A percentile compares a stretch with the other conserved stretches of the same genome.
Evolutionary conservation across 2,888 invertebrate species (phyloP).

Genomic region (Rugalucina vietnamica): DNA sequence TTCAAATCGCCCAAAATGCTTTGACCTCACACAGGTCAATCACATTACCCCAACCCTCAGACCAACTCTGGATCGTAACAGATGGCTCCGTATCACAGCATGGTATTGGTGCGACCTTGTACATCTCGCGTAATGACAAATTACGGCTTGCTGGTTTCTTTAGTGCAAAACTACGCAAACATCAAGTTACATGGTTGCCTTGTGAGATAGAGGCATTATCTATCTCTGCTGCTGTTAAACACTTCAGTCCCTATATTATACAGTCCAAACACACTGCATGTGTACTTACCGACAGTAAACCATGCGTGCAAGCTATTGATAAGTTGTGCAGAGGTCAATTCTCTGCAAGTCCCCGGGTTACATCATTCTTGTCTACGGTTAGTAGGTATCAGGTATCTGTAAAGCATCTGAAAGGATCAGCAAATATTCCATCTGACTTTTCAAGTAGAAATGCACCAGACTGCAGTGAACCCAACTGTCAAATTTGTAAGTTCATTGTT

Average conservation of each 20-base stretch:
- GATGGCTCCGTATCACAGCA: too few species aligned
- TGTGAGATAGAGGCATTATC: too few species aligned
- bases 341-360: conserved; percentile 58
- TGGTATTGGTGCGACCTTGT: not conserved
- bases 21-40: too few species aligned
- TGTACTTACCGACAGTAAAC: not conserved
- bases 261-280: not conserved
- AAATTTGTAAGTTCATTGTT: conserved; percentile 18
- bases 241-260: too few species aligned
- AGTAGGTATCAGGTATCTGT: conserved; percentile 50
- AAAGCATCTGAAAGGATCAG: conserved; percentile 31
- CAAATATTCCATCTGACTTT: conserved; percentile 51
- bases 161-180: too few species aligned
- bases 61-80: too few species aligned
- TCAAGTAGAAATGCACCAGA: conserved; percentile 47
- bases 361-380: conserved; percentile 54
- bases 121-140: not conserved
- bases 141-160: not conserved
- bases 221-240: too few species aligned
- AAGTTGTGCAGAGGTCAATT: too few species aligned
- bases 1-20: too few species aligned
- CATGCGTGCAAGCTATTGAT: too few species aligned
- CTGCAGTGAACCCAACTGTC: conserved; percentile 36
- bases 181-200: too few species aligned
- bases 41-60: too few species aligned